A percentile compares a stretch with the other conserved stretches of the same genome.
These are phyloP conservation scores for Orchestes rusci DNA, from an alignment of 2,888 invertebrate genomes.

Conservation along the genomic window DNA sequence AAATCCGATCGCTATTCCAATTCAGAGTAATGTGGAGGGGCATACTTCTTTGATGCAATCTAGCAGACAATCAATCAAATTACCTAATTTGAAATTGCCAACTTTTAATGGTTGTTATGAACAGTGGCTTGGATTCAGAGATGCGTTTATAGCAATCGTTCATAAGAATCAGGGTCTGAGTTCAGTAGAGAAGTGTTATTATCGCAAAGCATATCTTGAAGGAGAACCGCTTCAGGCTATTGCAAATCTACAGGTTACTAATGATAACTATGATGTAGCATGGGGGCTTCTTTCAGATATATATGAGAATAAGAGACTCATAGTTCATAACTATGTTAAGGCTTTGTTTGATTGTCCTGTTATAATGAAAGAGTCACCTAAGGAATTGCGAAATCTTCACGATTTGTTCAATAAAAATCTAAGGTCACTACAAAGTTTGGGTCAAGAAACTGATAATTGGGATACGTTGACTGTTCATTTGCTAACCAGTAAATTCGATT, in stretches of 20 bases:
- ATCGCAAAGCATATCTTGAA: conserved; percentile 2
- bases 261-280: conserved; percentile 3
- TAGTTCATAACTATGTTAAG: conserved; percentile 4
- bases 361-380: conserved; percentile 1
- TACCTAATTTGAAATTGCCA: conserved; percentile 4
- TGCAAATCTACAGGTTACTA: conserved; percentile 9
- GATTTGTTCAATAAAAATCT: conserved; percentile 10
- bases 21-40: too few relatives aligned
- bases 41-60: too few relatives aligned
- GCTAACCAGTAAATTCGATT: conserved; percentile 2
- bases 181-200: conserved; percentile 2
- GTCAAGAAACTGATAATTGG: conserved; percentile 11
- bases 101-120: conserved; percentile 4
- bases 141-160: conserved; percentile 4
- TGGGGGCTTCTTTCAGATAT: background rate
- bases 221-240: conserved; percentile 2
- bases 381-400: conserved; percentile 3
- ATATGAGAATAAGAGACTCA: conserved; percentile 6
- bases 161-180: conserved; percentile 3
- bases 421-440: conserved; percentile 1
- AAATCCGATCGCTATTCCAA: too few relatives aligned
- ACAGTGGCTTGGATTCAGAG: conserved; percentile 4
- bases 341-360: conserved; percentile 2
- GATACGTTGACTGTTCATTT: conserved; percentile 10
- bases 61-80: background rate